Base-by-base conservation (phyloP, 2,113 vertebrate species). In the Hepsetus odoe region DNA sequence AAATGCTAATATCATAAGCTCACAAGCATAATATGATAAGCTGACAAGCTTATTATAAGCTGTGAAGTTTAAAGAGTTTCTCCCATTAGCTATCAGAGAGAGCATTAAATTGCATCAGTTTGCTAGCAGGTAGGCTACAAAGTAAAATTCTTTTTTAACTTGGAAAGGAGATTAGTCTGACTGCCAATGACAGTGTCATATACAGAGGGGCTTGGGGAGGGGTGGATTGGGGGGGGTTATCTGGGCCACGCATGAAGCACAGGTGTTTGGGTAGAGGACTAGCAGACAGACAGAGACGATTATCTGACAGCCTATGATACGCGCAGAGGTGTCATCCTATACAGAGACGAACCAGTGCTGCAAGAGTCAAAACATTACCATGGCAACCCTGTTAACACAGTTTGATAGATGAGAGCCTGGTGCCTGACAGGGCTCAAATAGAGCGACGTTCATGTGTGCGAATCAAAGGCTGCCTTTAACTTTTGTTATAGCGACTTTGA, bases 1-100 rank as follows among this genome's bases (percentile, higher is more conserved):
- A 92, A 93, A 94, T 94, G 91, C 91, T 93, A 92, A 94, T 94
- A 91, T 92, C 85, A 91, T 93, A 92, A 93, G 92, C 93, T 93
- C 92, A 93, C 92, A 92, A 90, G 90, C 87, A 91, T 94, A 92
- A 93, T 93, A 91, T 92, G 92, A 92, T 94, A 94, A 93, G 90
- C 90, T 94, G 93, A 94, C 92, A 92, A 93, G 93, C 92, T 92
- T 93, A 93, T 92, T 91, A 92, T 93, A 94, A 92, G 90, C 92
- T 91, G 80, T 88, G 89, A 93, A 92, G 91, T 93, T 93, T 93
- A 90, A 91, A 93, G 91, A 93, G 89, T 93, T 93, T 91, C 88
- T 90, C 85, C 88, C 85, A 90, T 93, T 94, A 92, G 91, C 90
- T 92, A 92, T 92, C 90, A 90, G 89, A 90, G 88, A 85, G 87